Conservation (phyloP, 2,888 invertebrate genomes). For the Eupithecia insigniata region DNA sequence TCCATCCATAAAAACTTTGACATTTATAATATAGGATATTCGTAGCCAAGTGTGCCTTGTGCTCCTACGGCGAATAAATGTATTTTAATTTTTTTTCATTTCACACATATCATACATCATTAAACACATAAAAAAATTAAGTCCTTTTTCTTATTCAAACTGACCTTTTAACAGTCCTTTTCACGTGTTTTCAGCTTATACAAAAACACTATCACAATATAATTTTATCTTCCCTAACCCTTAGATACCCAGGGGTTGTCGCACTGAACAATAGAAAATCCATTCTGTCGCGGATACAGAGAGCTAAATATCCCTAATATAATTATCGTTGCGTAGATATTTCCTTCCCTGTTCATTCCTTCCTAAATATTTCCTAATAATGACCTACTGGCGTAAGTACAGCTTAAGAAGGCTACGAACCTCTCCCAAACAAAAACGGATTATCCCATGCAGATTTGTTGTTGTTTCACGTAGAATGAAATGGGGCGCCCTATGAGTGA, state of each 20-base stretch:
- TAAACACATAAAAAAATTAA: neutral
- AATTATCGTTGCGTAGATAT: neutral
- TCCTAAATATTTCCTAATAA: neutral
- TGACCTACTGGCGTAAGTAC: neutral
- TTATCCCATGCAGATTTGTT: too few species aligned
- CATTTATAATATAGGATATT: too few species aligned
- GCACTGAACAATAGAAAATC: conserved; percentile 1
- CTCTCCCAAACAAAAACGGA: too few species aligned
- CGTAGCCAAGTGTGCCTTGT: too few species aligned
- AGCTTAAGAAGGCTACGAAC: too few species aligned
- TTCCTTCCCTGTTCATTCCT: neutral
- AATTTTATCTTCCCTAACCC: conserved; percentile 4
- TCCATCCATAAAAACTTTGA: too few species aligned
- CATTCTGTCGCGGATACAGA: neutral
- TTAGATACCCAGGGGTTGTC: neutral
- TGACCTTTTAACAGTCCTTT: neutral
- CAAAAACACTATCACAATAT: conserved; percentile 2
- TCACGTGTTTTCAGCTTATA: neutral
- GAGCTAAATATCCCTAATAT: neutral
- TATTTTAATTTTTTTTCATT: too few species aligned
- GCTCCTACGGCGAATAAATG: too few species aligned
- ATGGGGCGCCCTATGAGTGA: too few species aligned
- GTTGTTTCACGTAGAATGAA: too few species aligned
- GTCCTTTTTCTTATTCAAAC: neutral
- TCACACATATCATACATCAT: too few species aligned